A percentile compares a stretch with the other conserved stretches of the same genome.
These are phyloP conservation scores for Cerceris ruficornis DNA, from an alignment of 2,888 invertebrate species.

Conservation along the genomic window DNA sequence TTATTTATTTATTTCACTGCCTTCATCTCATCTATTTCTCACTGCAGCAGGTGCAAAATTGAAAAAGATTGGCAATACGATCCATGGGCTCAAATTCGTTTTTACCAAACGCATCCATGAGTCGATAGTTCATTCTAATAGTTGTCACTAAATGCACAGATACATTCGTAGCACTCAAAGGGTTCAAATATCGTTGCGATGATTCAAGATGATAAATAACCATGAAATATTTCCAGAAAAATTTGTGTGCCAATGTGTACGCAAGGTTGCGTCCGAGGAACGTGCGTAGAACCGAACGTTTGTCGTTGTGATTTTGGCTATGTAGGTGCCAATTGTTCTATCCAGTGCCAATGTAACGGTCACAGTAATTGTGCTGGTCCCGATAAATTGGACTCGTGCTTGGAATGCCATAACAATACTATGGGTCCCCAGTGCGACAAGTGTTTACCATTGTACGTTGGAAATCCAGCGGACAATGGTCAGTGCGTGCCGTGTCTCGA, in stretches of 20 bases:
- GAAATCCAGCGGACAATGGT: slow-evolving; percentile 92
- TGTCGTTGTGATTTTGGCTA: slow-evolving; percentile 97
- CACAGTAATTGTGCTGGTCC: slow-evolving; percentile 96
- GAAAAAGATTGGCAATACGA: too few relatives aligned
- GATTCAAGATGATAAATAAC: too few relatives aligned
- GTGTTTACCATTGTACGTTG: slow-evolving; percentile 95
- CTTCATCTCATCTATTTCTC: too few relatives aligned
- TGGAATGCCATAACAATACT: slow-evolving; percentile 95
- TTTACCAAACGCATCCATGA: too few relatives aligned
- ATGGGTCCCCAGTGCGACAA: slow-evolving; percentile 96
- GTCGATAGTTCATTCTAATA: too few relatives aligned
- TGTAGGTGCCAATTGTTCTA: slow-evolving; percentile 96
- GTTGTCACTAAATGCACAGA: too few relatives aligned
- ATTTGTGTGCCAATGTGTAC: slow-evolving; percentile 90
- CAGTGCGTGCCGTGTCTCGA: slow-evolving; percentile 93
- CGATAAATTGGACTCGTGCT: slow-evolving; percentile 91
- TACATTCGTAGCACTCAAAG: too few relatives aligned
- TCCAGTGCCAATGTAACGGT: slow-evolving; percentile 96
- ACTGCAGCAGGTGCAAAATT: too few relatives aligned
- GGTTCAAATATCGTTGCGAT: too few relatives aligned
- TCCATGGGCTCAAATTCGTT: too few relatives aligned
- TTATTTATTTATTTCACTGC: background rate
- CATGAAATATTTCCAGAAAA: slow-evolving; percentile 65
- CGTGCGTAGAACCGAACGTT: slow-evolving; percentile 90
- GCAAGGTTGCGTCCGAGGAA: slow-evolving; percentile 93